Evolutionary conservation across 1,140 invertebrate species (phyloP).

Genomic region (Nixonia krombeini): DNA sequence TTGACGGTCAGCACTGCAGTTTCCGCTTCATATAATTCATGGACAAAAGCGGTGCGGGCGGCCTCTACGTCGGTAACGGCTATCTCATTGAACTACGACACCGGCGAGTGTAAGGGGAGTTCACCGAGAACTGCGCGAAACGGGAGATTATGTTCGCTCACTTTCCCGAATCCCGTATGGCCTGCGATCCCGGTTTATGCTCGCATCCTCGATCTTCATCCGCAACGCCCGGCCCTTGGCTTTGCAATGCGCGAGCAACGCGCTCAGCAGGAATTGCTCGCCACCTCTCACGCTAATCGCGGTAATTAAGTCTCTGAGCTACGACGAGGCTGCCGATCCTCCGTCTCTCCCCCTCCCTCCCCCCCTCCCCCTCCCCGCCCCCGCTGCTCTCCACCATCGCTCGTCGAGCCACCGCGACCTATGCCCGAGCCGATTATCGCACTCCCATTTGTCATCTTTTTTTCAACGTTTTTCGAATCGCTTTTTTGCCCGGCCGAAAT

Average conservation of each 20-base stretch:
- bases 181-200: conserved; percentile 14
- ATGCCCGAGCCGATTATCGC: conserved; percentile 38
- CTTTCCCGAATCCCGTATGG: conserved; percentile 32
- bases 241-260: conserved; percentile 28
- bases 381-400: conserved; percentile 8
- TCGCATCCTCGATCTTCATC: background rate
- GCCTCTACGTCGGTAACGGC: conserved; percentile 35
- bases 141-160: conserved; percentile 28
- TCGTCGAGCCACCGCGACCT: conserved; percentile 6
- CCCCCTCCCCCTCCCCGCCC: too few species aligned
- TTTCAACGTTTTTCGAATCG: too few species aligned
- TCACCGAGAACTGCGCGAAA: conserved; percentile 25
- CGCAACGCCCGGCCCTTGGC: conserved; percentile 12
- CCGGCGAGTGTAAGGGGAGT: conserved; percentile 24
- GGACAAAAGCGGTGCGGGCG: conserved; percentile 32
- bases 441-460: background rate
- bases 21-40: conserved; percentile 36
- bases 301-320: conserved; percentile 62
- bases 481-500: too few species aligned
- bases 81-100: conserved; percentile 39
- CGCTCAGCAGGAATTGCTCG: conserved; percentile 47
- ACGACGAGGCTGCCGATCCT: conserved; percentile 42
- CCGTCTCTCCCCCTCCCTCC: too few species aligned
- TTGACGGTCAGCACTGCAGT: too few species aligned
- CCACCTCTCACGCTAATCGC: conserved; percentile 58